Percentiles rank a stretch among this genome's conserved stretches.
Conservation (phyloP, 2,888 invertebrate species). For the Drosophila seclusa region DNA sequence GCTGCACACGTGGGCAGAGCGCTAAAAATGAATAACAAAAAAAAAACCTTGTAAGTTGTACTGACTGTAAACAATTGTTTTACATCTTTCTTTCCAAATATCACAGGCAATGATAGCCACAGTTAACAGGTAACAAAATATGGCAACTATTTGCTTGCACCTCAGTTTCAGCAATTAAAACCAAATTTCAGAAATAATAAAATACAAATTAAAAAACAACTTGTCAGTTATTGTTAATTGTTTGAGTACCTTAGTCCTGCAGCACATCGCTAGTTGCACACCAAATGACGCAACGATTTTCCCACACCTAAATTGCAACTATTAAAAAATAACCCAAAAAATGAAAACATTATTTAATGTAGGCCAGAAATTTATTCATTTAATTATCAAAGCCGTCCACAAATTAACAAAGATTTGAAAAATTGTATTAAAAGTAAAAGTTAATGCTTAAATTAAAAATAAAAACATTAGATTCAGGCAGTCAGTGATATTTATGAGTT, state of each 20-base stretch:
- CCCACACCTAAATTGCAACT: background rate
- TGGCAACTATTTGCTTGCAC: too few relatives aligned
- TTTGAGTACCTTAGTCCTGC: background rate
- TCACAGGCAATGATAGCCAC: background rate
- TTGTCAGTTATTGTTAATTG: background rate
- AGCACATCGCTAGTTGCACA: background rate
- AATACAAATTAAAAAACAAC: background rate
- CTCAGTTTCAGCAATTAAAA: background rate
- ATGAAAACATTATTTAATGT: background rate
- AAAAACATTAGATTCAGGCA: background rate
- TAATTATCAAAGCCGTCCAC: background rate
- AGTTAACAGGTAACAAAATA: background rate
- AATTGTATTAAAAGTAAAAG: background rate
- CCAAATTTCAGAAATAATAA: background rate
- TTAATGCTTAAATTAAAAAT: too few relatives aligned
- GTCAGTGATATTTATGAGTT: background rate
- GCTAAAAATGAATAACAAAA: background rate
- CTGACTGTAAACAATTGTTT: background rate
- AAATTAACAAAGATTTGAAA: background rate
- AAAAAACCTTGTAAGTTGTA: background rate
- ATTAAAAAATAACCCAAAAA: background rate
- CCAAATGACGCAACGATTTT: background rate
- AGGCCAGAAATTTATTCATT: background rate
- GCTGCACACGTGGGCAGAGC: constrained; percentile 36
- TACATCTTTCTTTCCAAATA: background rate